Percentiles rank a stretch among this genome's conserved stretches.
These are phyloP conservation scores for Rousettus madagascariensis DNA, from an alignment of 2,797 vertebrate species.

Conservation along the genomic window DNA sequence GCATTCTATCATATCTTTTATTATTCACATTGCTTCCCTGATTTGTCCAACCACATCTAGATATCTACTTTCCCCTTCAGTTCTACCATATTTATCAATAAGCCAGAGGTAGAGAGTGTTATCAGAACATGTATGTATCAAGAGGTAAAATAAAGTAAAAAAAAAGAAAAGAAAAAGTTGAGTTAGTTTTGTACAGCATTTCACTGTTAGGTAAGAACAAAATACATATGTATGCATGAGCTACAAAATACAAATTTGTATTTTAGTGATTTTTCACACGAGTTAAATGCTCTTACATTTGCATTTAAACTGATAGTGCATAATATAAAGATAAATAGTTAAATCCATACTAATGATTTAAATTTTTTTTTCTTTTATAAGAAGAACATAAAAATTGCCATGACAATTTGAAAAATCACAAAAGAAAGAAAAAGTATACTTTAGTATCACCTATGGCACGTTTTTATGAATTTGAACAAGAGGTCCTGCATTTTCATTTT, in stretches of 20 bases:
- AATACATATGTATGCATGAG: neutral
- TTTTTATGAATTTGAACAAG: neutral
- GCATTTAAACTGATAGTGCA: neutral
- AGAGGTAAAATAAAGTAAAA: neutral
- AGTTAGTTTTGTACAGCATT: neutral
- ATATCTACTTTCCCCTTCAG: neutral
- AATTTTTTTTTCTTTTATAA: neutral
- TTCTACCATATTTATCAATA: neutral
- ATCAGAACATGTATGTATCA: neutral
- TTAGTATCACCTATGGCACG: neutral
- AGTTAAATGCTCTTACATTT: neutral
- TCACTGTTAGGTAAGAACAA: neutral
- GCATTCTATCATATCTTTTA: neutral
- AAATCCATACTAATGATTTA: neutral
- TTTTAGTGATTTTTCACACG: neutral
- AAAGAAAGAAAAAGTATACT: neutral
- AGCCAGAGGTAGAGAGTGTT: neutral
- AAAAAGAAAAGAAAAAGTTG: neutral
- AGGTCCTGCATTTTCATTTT: neutral
- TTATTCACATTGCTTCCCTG: neutral
- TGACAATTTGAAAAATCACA: neutral
- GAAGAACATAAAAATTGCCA: neutral
- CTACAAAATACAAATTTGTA: neutral
- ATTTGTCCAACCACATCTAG: neutral
- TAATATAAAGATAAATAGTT: neutral